Evolutionary conservation across 1,140 invertebrate species (phyloP), one percentile per base, ranked within the genome.

Genomic region (Listronotus bonariensis): DNA sequence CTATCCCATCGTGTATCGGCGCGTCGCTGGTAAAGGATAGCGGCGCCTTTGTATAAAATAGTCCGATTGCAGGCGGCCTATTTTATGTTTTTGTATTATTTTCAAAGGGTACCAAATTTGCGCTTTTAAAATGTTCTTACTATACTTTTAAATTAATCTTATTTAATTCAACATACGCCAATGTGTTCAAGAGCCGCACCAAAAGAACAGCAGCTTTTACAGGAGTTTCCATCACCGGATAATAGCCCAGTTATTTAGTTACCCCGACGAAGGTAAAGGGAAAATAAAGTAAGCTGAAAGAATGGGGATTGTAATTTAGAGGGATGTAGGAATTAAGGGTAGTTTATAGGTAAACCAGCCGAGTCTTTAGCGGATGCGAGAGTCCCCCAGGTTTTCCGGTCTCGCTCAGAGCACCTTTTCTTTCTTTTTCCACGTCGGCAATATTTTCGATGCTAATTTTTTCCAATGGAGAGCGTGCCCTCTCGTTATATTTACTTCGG

Each of bases 291-390:
- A 77, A 77, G 75, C 75, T 75, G 72, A 75, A 78, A 78, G 77
- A 79, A 79, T 79, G 74, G 77, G 76, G 76, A 76, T 78, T 78
- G 77, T 78, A 79, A 79, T 79, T 79, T 79, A 79, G 77, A 79
- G 76, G 77, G 77, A 78, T 79, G 77, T 79, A 69, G 75, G 77
- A 77, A 79, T 79, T 79, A 79, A 77, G 77, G 77, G 77, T 78
- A 79, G 77, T 79, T 79, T 79, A 79, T 79, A 79, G 77, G 77
- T 79, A 78, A 78, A 79, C 77, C 77, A 74, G 71, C 52, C 70
- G 71, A 72, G 77, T 78, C 75, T 77, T 77, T 77, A 76, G 74
- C 74, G 73, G 74, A 75, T 73, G 66, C 64, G 49, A 63, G n/a
- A n/a, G 62, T 52, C 53, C 62, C 69, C 61, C 53, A 63, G 43